Conservation (phyloP, 2,888 invertebrate genomes). For the Drosophila lutescens region DNA sequence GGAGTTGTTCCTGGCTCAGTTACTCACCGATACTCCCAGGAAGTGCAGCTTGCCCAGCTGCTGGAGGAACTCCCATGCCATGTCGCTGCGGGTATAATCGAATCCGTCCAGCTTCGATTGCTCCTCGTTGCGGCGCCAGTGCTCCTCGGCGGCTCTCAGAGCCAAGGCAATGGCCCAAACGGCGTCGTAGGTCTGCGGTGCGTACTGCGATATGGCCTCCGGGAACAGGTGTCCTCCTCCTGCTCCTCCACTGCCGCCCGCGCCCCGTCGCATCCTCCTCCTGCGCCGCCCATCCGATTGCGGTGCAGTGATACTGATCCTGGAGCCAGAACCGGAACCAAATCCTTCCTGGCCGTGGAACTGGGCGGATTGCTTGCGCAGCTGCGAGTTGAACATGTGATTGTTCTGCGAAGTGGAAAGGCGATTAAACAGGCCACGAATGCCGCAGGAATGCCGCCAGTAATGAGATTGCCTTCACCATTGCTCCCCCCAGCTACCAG, state of each 20-base stretch:
- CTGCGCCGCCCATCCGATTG: conserved; percentile 62
- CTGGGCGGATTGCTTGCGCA: conserved; percentile 79
- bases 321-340: conserved; percentile 8
- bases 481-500: neutral
- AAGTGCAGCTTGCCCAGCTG: conserved; percentile 91
- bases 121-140: conserved; percentile 85
- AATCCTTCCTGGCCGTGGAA: conserved; percentile 65
- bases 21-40: conserved; percentile 93
- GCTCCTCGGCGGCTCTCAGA: conserved; percentile 87
- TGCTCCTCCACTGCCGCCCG: conserved; percentile 29
- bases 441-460: conserved; percentile 37
- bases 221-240: conserved; percentile 47
- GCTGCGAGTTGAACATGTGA: conserved; percentile 83
- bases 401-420: conserved; percentile 78
- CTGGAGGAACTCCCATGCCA: conserved; percentile 89
- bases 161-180: conserved; percentile 95
- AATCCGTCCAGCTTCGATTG: conserved; percentile 87
- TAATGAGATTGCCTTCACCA: conserved; percentile 69
- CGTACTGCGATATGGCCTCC: conserved; percentile 87
- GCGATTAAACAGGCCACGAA: conserved; percentile 67
- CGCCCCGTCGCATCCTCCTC: conserved; percentile 47
- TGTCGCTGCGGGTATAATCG: conserved; percentile 89
- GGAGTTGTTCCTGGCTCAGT: too few species aligned
- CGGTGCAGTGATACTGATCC: conserved; percentile 23
- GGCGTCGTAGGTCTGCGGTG: conserved; percentile 94